Conservation (phyloP, 2,888 invertebrate species). For the Atherix ibis region DNA sequence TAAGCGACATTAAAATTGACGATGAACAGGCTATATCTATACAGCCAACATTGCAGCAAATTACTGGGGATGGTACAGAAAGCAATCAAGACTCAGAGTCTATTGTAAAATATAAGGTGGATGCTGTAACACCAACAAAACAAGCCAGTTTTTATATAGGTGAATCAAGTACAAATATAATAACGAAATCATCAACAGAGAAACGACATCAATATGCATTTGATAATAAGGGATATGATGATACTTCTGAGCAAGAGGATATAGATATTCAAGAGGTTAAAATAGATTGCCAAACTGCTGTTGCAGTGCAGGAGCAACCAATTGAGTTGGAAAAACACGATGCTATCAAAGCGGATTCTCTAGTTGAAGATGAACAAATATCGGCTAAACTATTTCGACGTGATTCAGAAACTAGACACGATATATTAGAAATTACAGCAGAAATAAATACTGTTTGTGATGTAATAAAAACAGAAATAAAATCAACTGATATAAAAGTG, state of each 20-base stretch:
- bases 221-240: conserved; percentile 12
- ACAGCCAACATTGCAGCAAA: neutral
- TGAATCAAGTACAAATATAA: conserved; percentile 30
- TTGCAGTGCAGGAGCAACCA: neutral
- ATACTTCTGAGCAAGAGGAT: neutral
- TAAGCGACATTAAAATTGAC: conserved; percentile 11
- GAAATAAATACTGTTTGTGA: conserved; percentile 6
- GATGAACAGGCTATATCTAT: conserved; percentile 3
- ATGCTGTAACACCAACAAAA: conserved; percentile 1
- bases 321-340: neutral
- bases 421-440: conserved; percentile 22
- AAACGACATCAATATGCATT: conserved; percentile 11
- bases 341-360: neutral
- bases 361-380: conserved; percentile 11
- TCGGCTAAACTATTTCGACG: conserved; percentile 25
- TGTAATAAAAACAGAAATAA: neutral
- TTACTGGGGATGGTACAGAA: neutral
- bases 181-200: conserved; percentile 22
- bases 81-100: neutral
- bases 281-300: neutral
- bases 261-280: neutral
- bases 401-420: conserved; percentile 29
- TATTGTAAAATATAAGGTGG: too few species aligned
- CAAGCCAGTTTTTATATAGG: conserved; percentile 30
- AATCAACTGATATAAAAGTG: conserved; percentile 1